phyloP scores from a whole-genome alignment of 2,888 invertebrate species.

The Cryptophagus acutangulus region DNA sequence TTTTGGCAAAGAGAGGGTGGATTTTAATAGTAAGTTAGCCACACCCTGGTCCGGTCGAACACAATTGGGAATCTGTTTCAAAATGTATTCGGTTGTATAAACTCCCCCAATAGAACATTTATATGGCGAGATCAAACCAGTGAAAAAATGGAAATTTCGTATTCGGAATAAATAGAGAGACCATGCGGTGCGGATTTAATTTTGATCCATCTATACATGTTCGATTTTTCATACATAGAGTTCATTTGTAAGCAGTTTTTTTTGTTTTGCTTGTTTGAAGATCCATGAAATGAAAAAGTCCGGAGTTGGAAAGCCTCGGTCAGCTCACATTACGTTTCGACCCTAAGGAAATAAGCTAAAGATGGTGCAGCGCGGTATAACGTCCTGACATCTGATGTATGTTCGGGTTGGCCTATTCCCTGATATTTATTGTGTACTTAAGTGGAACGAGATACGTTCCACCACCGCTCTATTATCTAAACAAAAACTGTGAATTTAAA shows the following conservation, averaged over 20 bases:
- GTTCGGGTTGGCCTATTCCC: conserved; percentile 44
- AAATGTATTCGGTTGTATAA: conserved; percentile 17
- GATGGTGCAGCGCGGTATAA: conserved; percentile 34
- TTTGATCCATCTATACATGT: no score
- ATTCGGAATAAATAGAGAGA: background rate
- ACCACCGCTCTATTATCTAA: conserved; percentile 36
- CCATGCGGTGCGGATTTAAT: no score
- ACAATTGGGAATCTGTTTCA: conserved; percentile 17
- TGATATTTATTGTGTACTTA: conserved; percentile 49
- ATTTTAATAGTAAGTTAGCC: conserved; percentile 19
- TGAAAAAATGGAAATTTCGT: conserved; percentile 45
- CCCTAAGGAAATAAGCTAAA: conserved; percentile 45
- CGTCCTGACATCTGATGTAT: conserved; percentile 43
- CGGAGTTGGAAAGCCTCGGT: conserved; percentile 24
- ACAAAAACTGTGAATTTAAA: conserved; percentile 34
- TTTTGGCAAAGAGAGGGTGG: conserved; percentile 14
- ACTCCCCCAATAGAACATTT: conserved; percentile 43
- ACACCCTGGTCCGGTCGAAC: conserved; percentile 25
- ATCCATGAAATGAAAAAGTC: no score
- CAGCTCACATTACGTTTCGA: conserved; percentile 40
- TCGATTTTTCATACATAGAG: no score
- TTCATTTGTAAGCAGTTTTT: no score
- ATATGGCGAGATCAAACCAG: conserved; percentile 46
- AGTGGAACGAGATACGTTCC: conserved; percentile 43
- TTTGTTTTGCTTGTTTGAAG: no score